These are phyloP conservation scores for Syrrhaptes paradoxus DNA, from an alignment of 2,113 vertebrate species.

Conservation along the genomic window DNA sequence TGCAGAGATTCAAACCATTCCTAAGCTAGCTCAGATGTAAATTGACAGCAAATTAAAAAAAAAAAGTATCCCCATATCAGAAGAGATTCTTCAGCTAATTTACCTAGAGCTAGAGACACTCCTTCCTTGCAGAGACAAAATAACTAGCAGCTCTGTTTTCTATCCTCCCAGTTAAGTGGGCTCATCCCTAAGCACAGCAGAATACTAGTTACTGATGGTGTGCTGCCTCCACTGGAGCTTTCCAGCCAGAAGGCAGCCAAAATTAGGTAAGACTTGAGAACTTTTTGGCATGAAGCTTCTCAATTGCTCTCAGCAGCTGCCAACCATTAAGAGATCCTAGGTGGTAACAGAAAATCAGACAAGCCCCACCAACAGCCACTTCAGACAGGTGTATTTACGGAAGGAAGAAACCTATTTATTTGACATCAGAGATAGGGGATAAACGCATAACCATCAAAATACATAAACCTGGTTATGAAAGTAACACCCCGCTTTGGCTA, in stretches of 20 bases:
- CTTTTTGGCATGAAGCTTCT: neutral
- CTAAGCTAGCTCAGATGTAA: neutral
- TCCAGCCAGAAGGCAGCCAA: neutral
- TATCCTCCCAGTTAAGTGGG: neutral
- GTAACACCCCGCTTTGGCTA: neutral
- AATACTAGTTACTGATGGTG: neutral
- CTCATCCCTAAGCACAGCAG: neutral
- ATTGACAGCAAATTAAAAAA: neutral
- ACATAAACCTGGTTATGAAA: neutral
- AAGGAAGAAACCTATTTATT: neutral
- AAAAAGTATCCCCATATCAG: neutral
- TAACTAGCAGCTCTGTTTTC: neutral
- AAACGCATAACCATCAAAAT: accelerated
- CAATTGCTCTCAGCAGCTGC: neutral
- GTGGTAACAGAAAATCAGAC: neutral
- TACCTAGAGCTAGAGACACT: neutral
- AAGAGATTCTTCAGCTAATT: neutral
- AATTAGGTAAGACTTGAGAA: slow-evolving; percentile 1
- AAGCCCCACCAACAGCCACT: neutral
- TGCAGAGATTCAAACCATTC: neutral
- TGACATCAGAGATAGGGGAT: accelerated
- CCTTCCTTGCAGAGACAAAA: neutral
- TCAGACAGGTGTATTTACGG: neutral
- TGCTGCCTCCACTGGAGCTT: neutral
- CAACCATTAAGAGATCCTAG: neutral